Evolutionary conservation across 2,113 vertebrate genomes (phyloP), one percentile per base, ranked within the genome.

Genomic region (Ginglymostoma cirratum): DNA sequence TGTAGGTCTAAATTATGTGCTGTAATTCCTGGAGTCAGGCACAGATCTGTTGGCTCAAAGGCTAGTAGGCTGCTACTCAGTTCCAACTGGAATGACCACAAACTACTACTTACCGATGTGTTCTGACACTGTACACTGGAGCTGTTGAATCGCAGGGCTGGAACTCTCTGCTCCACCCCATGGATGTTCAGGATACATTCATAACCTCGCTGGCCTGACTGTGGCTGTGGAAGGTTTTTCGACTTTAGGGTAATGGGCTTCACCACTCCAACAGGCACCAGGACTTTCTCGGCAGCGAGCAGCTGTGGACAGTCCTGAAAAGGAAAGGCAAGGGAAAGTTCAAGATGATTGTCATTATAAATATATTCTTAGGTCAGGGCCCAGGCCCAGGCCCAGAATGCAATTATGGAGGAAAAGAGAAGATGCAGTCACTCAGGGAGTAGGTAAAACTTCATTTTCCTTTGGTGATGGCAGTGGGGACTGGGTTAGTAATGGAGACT

Each of bases 41-140:
- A 27, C 48, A 2, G 24, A 0, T 27, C 8, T 48, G 23, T 78
- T n/a, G 76, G 14, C 34, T n/a, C 76, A 17, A 38, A 55, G 48
- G 52, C 0, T 3, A 61, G 12, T 2, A 27, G 30, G 52, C n/a
- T 38, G 61, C 10, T 21, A 8, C 34, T n/a, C 30, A 15, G 89
- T 12, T 23, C 30, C 52, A 66, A 24, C 19, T 93, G 69, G 30
- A 76, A 76, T 23, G 0, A 45, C 80, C 24, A 90, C 27, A 52
- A 61, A 61, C 27, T 15, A 38, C 24, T 52, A 97, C 99, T 99
- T 97, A 99, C 99, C 30, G 99, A 99, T 70, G 98, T 99, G 98
- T 99, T 99, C 97, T 99, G 99, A 97, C 99, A 99, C 97, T 99
- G 99, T 96, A 99, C 99, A 0, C 99, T 99, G 97, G 99, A 99